Conservation (phyloP, 1,140 invertebrate species). For the Scaptomyza pallida region DNA sequence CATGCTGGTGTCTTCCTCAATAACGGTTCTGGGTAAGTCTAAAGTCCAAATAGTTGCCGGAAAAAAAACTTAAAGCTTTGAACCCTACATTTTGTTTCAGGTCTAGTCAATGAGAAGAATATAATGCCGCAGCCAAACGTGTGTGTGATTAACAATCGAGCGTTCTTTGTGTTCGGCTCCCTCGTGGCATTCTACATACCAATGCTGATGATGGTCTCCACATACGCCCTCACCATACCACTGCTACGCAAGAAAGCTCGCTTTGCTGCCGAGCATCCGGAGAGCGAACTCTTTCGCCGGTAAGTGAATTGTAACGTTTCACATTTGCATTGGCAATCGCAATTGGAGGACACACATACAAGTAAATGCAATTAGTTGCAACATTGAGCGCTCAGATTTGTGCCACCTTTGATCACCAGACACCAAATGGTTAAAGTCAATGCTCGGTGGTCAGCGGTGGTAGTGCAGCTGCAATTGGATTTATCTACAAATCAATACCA, state of each 20-base stretch:
- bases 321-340: conserved; percentile 27
- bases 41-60: not conserved
- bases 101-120: conserved; percentile 89
- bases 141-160: conserved; percentile 94
- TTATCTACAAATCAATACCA: conserved; percentile 48
- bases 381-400: conserved; percentile 35
- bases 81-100: conserved; percentile 79
- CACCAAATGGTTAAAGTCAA: not conserved
- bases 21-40: conserved; percentile 92
- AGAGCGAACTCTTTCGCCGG: conserved; percentile 86
- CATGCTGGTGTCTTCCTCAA: conserved; percentile 93
- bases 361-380: conserved; percentile 51
- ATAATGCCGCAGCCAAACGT: conserved; percentile 90
- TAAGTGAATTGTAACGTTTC: conserved; percentile 50
- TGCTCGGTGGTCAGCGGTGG: not conserved
- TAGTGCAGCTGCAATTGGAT: conserved; percentile 38
- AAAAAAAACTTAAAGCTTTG: not conserved
- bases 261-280: conserved; percentile 87
- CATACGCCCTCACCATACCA: conserved; percentile 94
- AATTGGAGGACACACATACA: not conserved
- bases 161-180: conserved; percentile 95
- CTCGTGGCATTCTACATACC: conserved; percentile 96
- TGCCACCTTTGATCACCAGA: conserved; percentile 34
- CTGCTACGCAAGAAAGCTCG: conserved; percentile 90
- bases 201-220: conserved; percentile 95